These are phyloP conservation scores for Melanerpes aurifrons DNA, from an alignment of 2,113 vertebrate species.

Conservation along the genomic window DNA sequence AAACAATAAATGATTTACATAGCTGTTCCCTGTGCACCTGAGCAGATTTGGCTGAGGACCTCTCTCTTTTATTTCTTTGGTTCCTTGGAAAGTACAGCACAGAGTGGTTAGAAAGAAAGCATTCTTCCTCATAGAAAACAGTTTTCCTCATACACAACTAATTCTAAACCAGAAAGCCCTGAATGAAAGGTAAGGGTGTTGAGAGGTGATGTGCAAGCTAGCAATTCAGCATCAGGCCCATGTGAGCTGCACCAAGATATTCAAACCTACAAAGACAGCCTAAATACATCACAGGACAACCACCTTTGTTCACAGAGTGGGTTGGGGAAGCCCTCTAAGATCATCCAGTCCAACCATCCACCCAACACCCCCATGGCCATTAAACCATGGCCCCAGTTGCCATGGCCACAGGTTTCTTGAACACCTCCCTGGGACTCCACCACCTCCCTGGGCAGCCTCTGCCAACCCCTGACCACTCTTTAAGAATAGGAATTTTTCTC, in stretches of 20 bases:
- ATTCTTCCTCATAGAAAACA: neutral
- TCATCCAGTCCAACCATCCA: too few species aligned
- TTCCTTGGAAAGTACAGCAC: conserved; percentile 3
- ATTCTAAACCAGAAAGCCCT: neutral
- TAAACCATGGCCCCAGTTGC: too few species aligned
- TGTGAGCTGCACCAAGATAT: neutral
- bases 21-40: neutral
- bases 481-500: too few species aligned
- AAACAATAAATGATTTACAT: neutral
- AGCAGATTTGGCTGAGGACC: neutral
- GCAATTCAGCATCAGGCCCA: neutral
- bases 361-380: too few species aligned
- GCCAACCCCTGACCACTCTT: too few species aligned
- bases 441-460: too few species aligned
- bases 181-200: neutral
- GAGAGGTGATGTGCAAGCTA: neutral
- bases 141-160: neutral
- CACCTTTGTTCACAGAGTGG: neutral
- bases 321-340: too few species aligned
- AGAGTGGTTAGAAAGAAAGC: neutral
- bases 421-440: too few species aligned
- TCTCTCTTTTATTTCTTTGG: neutral
- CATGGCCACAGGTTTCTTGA: too few species aligned
- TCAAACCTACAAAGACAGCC: neutral
- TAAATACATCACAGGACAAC: neutral